A percentile compares a stretch with the other conserved stretches of the same genome.
Evolutionary conservation across 2,888 invertebrate genomes (phyloP).

Genomic region (Lasioglossum zephyrum): DNA sequence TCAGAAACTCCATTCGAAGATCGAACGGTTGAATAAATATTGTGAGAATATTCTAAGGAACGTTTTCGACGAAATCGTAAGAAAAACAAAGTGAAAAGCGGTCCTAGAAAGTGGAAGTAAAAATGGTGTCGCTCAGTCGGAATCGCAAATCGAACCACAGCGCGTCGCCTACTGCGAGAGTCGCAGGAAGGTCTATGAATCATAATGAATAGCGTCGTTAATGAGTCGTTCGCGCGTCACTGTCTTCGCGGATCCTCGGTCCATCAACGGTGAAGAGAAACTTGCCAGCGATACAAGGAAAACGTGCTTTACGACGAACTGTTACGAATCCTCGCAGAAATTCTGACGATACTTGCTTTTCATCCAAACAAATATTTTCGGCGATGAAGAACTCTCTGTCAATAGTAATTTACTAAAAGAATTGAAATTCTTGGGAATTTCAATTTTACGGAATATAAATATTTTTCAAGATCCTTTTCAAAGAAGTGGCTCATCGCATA

Average conservation of each 20-base stretch:
- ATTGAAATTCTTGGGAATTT: no score
- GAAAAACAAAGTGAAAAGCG: background rate
- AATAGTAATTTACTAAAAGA: no score
- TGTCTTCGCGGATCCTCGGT: constrained; percentile 2
- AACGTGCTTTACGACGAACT: background rate
- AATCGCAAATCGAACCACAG: background rate
- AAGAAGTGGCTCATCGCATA: no score
- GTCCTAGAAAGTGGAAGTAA: background rate
- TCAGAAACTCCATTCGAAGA: background rate
- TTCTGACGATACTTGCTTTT: background rate
- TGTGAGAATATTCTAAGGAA: background rate
- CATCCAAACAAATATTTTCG: background rate
- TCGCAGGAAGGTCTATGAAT: constrained; percentile 24
- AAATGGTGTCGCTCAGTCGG: background rate
- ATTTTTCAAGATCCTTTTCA: no score
- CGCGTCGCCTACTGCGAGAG: constrained; percentile 1
- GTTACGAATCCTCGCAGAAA: constrained; percentile 2
- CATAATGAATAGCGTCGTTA: constrained; percentile 19
- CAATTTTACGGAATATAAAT: no score
- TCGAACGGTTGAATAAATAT: background rate
- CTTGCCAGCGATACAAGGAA: constrained; percentile 2
- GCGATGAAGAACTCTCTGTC: no score
- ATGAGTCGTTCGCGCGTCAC: constrained; percentile 20
- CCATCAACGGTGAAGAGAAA: background rate
- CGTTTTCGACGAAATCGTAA: background rate